Evolutionary conservation across 2,888 invertebrate genomes (phyloP).

Genomic region (Drosophila austrosaltans): DNA sequence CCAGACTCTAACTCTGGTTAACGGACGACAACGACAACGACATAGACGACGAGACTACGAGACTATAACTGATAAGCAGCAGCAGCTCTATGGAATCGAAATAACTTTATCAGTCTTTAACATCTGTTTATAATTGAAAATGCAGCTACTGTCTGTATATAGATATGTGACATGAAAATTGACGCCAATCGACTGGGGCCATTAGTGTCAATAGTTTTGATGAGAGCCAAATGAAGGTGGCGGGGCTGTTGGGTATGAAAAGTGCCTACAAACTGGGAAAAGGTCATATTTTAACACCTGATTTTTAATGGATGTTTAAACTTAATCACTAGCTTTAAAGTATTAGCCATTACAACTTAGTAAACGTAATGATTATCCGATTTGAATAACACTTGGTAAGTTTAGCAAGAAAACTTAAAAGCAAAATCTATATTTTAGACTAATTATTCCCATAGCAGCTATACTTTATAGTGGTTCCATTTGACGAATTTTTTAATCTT

Average conservation of each 20-base stretch:
- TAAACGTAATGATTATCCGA: no score
- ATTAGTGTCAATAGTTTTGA: conserved; percentile 74
- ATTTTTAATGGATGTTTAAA: not conserved
- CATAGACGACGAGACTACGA: conserved; percentile 26
- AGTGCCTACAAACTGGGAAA: not conserved
- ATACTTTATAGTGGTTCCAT: no score
- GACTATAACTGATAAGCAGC: not conserved
- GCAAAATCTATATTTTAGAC: no score
- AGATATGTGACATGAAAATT: conserved; percentile 69
- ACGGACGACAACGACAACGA: conserved; percentile 21
- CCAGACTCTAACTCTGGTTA: conserved; percentile 34
- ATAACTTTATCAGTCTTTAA: conserved; percentile 72
- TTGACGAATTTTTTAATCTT: no score
- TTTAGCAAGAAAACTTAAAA: no score
- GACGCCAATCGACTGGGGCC: conserved; percentile 78
- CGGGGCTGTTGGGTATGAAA: not conserved
- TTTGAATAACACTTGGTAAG: no score
- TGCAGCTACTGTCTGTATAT: conserved; percentile 78
- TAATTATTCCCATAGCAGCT: no score
- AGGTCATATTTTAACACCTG: conserved; percentile 17
- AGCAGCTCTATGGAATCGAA: conserved; percentile 16
- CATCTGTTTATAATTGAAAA: conserved; percentile 82
- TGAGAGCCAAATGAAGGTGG: not conserved
- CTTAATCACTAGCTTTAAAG: no score
- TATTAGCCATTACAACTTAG: no score